These are phyloP conservation scores for Nephrotoma flavescens DNA, from an alignment of 2,888 invertebrate genomes.

Conservation along the genomic window DNA sequence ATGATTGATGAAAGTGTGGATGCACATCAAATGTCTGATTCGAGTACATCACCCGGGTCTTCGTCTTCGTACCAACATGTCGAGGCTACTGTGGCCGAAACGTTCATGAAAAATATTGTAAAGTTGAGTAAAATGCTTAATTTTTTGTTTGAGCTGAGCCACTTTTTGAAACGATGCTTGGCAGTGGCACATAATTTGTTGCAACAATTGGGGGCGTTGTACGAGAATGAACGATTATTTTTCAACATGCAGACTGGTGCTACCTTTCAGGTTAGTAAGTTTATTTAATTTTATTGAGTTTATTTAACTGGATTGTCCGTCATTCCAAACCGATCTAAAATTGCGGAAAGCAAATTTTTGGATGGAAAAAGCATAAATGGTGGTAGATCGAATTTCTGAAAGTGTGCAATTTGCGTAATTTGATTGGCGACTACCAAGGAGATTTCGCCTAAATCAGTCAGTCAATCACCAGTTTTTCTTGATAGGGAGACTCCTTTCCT, in stretches of 20 bases:
- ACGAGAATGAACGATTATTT: conserved; percentile 32
- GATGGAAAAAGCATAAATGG: too few species aligned
- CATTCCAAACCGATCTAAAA: neutral
- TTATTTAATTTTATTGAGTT: neutral
- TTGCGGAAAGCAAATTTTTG: neutral
- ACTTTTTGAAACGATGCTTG: conserved; percentile 54
- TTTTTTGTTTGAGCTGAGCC: conserved; percentile 46
- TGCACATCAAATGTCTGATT: neutral
- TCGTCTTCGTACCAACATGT: conserved; percentile 10
- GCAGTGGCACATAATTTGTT: conserved; percentile 56
- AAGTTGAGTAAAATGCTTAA: conserved; percentile 40
- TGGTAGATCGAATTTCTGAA: too few species aligned
- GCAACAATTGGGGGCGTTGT: conserved; percentile 58
- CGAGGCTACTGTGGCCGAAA: conserved; percentile 17
- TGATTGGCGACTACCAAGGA: too few species aligned
- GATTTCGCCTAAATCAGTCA: too few species aligned
- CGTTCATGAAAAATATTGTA: conserved; percentile 11
- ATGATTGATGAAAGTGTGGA: neutral
- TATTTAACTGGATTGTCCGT: neutral
- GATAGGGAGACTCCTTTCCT: too few species aligned
- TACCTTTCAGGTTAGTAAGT: conserved; percentile 18
- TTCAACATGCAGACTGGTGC: conserved; percentile 23
- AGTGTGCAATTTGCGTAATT: conserved; percentile 1
- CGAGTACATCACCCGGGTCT: neutral
- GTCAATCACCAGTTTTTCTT: too few species aligned